Percentiles rank a stretch among this genome's conserved stretches.
These are phyloP conservation scores for Brachyhypopomus occidentalis DNA, from an alignment of 2,113 vertebrate species.

Conservation along the genomic window DNA sequence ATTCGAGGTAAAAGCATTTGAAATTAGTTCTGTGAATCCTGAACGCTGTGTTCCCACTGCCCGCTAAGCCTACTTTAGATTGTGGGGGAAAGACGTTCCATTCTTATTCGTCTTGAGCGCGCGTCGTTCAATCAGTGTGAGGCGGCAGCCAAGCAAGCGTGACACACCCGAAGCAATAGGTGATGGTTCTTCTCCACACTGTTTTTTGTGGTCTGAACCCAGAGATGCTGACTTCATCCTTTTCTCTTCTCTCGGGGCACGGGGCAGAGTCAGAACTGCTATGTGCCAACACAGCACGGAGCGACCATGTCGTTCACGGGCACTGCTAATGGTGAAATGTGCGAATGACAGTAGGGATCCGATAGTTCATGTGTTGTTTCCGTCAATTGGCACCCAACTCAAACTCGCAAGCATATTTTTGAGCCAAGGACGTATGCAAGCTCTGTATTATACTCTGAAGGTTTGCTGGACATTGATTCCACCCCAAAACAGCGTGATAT, in stretches of 20 bases:
- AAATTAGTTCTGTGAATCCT: constrained; percentile 28
- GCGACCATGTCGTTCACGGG: background rate
- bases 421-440: background rate
- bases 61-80: constrained; percentile 7
- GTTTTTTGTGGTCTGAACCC: background rate
- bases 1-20: constrained; percentile 27
- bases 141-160: background rate
- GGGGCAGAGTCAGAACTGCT: constrained; percentile 3
- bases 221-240: background rate
- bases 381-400: constrained; percentile 17
- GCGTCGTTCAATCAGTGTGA: background rate
- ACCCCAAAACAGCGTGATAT: background rate
- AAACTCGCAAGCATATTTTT: constrained; percentile 33
- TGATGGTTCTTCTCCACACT: background rate
- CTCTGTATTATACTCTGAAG: background rate
- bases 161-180: constrained; percentile 25
- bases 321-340: constrained; percentile 16
- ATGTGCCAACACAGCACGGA: constrained; percentile 11
- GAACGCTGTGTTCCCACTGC: constrained; percentile 10
- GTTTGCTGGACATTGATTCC: too few relatives aligned
- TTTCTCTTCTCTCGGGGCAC: background rate
- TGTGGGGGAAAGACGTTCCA: background rate
- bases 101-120: background rate
- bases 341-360: constrained; percentile 45
- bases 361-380: constrained; percentile 21